Percentiles rank a stretch among this genome's conserved stretches.
phyloP scores from a whole-genome alignment of 1,140 invertebrate genomes.

The Holotrichia oblita region DNA sequence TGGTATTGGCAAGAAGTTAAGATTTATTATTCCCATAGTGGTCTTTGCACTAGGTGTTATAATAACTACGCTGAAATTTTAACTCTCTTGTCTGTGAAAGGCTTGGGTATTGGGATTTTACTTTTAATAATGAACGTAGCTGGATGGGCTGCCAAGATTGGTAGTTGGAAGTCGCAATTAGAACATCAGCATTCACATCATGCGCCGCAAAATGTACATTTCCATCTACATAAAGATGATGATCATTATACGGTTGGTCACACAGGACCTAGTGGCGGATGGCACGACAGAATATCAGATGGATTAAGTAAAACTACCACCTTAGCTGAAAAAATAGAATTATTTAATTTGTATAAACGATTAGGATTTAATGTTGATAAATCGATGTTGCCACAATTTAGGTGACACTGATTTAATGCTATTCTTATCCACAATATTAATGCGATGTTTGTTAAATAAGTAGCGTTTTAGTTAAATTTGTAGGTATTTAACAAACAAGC shows the following conservation, averaged over 20 bases:
- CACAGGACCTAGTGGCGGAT: background rate
- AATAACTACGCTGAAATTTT: constrained; percentile 54
- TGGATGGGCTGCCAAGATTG: constrained; percentile 50
- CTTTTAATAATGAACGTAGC: constrained; percentile 51
- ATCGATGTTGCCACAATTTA: background rate
- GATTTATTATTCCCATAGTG: constrained; percentile 51
- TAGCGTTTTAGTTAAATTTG: no score
- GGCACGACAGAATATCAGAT: constrained; percentile 44
- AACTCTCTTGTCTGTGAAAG: constrained; percentile 54
- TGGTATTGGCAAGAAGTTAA: constrained; percentile 51
- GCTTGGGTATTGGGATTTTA: constrained; percentile 54
- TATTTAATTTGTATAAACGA: constrained; percentile 47
- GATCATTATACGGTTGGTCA: background rate
- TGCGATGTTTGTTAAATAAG: no score
- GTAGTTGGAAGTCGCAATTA: constrained; percentile 40
- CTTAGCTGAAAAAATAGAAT: constrained; percentile 45
- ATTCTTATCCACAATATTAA: no score
- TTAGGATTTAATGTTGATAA: constrained; percentile 45
- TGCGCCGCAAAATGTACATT: constrained; percentile 48
- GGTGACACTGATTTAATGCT: background rate
- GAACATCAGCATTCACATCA: constrained; percentile 29
- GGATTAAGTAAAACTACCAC: constrained; percentile 42
- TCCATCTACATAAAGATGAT: constrained; percentile 50
- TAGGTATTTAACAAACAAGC: no score
- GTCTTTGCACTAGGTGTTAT: constrained; percentile 55